These are phyloP conservation scores for Amitus sp. DNA, from an alignment of 2,888 invertebrate genomes.

Conservation along the genomic window DNA sequence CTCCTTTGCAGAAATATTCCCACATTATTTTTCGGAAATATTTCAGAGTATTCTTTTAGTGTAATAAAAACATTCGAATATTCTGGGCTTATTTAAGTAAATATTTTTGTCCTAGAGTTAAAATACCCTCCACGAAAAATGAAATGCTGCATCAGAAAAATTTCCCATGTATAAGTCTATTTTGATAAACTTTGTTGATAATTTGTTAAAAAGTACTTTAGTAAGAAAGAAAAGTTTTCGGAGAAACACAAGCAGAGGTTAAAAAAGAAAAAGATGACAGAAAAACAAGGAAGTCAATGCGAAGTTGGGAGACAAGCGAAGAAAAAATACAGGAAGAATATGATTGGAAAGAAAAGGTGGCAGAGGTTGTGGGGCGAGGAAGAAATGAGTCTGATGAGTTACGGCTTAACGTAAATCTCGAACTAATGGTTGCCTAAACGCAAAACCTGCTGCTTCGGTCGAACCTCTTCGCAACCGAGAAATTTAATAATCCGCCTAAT, in stretches of 20 bases:
- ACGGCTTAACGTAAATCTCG: constrained; percentile 65
- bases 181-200: too few species aligned
- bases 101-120: too few species aligned
- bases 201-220: too few species aligned
- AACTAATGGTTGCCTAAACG: constrained; percentile 65
- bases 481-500: constrained; percentile 66
- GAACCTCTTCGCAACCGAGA: constrained; percentile 57
- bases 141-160: too few species aligned
- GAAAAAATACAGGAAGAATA: constrained; percentile 37
- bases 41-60: too few species aligned
- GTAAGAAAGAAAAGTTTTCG: too few species aligned
- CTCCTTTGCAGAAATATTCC: too few species aligned
- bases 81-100: too few species aligned
- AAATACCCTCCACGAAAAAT: too few species aligned
- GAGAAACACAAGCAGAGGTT: constrained; percentile 2
- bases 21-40: too few species aligned
- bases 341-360: constrained; percentile 36
- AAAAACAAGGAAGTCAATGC: constrained; percentile 40
- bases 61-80: too few species aligned
- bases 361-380: constrained; percentile 49
- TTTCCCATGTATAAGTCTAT: too few species aligned
- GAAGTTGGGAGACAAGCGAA: constrained; percentile 40
- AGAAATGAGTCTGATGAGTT: constrained; percentile 66
- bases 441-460: constrained; percentile 58
- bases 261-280: neutral